Conservation (phyloP, 1,140 invertebrate genomes). For the Argopecten irradians region DNA sequence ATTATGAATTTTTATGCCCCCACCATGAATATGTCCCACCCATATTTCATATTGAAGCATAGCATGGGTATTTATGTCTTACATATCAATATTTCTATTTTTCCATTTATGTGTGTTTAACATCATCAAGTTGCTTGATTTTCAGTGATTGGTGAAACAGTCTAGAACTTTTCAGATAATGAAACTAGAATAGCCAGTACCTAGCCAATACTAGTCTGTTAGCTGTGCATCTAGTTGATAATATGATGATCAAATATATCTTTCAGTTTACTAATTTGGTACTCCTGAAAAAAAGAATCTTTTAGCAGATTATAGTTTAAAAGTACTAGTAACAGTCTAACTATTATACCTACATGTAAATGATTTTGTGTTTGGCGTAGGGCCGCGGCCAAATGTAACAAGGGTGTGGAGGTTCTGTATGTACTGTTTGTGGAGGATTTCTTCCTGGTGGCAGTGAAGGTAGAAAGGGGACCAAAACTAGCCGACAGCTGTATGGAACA, state of each 20-base stretch:
- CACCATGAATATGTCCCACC: too few species aligned
- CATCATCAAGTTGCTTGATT: too few species aligned
- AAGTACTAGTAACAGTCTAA: neutral
- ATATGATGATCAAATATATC: too few species aligned
- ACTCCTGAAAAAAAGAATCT: neutral
- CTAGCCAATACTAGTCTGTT: too few species aligned
- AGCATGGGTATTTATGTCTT: too few species aligned
- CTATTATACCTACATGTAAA: neutral
- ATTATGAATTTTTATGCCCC: too few species aligned
- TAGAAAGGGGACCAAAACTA: constrained; percentile 66
- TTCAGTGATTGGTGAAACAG: too few species aligned
- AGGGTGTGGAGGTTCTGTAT: constrained; percentile 72
- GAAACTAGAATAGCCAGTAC: too few species aligned
- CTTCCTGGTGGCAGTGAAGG: constrained; percentile 68
- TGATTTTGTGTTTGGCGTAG: constrained; percentile 55
- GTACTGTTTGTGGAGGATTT: constrained; percentile 67
- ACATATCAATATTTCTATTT: neutral
- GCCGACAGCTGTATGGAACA: constrained; percentile 67
- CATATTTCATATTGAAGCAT: too few species aligned
- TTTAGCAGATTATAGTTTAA: neutral
- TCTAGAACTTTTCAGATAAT: too few species aligned
- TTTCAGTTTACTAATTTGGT: neutral
- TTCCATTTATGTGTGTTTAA: neutral
- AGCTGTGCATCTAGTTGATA: too few species aligned
- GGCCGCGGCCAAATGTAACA: constrained; percentile 73